A percentile compares a stretch with the other conserved stretches of the same genome.
These are phyloP conservation scores for Karalla daura DNA, from an alignment of 2,797 vertebrate genomes.

Conservation along the genomic window DNA sequence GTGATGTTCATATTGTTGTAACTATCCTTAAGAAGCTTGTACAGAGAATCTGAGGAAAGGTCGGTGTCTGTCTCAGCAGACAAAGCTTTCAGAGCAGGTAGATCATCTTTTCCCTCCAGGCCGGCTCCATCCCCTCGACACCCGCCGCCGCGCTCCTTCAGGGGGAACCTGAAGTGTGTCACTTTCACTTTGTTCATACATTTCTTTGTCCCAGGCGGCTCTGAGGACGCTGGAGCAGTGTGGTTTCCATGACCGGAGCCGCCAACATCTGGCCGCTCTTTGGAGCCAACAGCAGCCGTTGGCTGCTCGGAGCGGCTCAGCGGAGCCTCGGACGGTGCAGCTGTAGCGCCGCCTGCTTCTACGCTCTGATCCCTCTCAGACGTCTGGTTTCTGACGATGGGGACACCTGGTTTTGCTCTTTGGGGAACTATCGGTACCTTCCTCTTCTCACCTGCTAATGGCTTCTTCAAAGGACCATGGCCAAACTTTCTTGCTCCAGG, in stretches of 20 bases:
- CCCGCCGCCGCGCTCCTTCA: conserved; percentile 31
- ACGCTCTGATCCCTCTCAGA: conserved; percentile 7
- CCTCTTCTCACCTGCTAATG: conserved; percentile 4
- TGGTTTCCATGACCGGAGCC: conserved; percentile 21
- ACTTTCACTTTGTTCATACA: conserved; percentile 75
- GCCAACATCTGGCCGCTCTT: conserved; percentile 50
- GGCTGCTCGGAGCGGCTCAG: conserved; percentile 41
- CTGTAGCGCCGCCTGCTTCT: conserved; percentile 15
- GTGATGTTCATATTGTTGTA: conserved; percentile 52
- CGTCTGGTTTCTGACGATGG: conserved; percentile 10
- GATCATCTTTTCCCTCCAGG: neutral
- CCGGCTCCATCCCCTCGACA: conserved; percentile 28
- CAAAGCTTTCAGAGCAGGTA: neutral
- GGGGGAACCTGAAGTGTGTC: conserved; percentile 59
- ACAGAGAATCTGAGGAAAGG: conserved; percentile 47
- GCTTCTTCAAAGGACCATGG: conserved; percentile 45
- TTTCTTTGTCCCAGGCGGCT: conserved; percentile 54
- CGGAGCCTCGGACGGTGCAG: too few species aligned
- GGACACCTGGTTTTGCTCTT: conserved; percentile 28
- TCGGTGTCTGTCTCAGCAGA: conserved; percentile 6
- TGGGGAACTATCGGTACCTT: conserved; percentile 3
- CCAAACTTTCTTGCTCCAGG: conserved; percentile 24
- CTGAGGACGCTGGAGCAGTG: conserved; percentile 19
- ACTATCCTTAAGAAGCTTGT: conserved; percentile 59
- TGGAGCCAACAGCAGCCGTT: conserved; percentile 13